Base-by-base conservation (phyloP, 2,113 vertebrate genomes). In the Trematocara nigrifrons region DNA sequence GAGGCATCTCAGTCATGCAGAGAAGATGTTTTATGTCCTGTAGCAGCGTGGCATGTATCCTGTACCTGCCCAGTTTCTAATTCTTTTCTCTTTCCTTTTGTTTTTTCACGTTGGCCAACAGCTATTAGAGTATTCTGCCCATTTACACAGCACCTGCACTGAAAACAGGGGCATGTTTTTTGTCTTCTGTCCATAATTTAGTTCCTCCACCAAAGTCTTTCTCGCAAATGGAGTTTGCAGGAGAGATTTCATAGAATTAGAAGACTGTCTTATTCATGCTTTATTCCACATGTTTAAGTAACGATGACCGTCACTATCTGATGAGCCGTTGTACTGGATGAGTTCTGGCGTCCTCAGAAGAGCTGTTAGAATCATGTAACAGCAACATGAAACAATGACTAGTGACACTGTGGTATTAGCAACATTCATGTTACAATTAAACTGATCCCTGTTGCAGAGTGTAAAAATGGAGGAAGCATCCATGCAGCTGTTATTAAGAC, bases 1-100 rank as follows among this genome's bases (percentile, higher is more conserved):
- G 86, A 59, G 22, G 66, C 64, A 8, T 42, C 84, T 81, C 78
- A 59, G 54, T 71, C 83, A 80, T 86, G 81, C 85, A 81, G 86
- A 82, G 81, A 51, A 51, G 71, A 82, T 26, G 10, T 80, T 92
- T 89, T 64, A 49, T 76, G 81, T 80, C 89, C 87, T 52, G 47
- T 64, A 47, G 91, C 18, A 78, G 54, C 69, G 2, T 64, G 71
- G 66, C 11, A 15, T 74, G 85, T 18, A 42, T 51, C 57, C 81
- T 35, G 83, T 76, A 85, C 38, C 90, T 79, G 76, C 82, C 16
- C 56, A 31, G 38, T 81, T 47, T 51, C 16, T 4, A 49, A 49
- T 45, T 29, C 10, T 31, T 29, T 74, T 45, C 59, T 69, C 20
- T 45, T 71, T 61, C 16, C n/a, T 33, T 6, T 33, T 18, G 35